Conservation (phyloP, 2,888 invertebrate species). For the Enoplolaimus lenunculus region DNA sequence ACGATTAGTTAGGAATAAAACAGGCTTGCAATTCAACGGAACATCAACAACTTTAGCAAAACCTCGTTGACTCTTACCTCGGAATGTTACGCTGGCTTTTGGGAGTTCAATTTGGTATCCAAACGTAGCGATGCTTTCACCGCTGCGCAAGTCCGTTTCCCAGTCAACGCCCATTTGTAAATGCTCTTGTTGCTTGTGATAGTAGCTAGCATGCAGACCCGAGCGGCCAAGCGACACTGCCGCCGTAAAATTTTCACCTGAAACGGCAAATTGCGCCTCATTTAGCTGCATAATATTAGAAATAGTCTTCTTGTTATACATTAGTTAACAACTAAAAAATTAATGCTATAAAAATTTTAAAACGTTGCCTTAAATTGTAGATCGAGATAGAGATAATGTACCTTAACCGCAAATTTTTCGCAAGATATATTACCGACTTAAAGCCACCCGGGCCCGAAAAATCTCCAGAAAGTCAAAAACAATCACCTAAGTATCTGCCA, state of each 20-base stretch:
- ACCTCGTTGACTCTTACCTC: slow-evolving; percentile 52
- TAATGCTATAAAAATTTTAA: too few species aligned
- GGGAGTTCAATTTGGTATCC: slow-evolving; percentile 86
- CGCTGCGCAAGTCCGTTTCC: slow-evolving; percentile 74
- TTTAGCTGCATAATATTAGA: slow-evolving; percentile 10
- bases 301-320: slow-evolving; percentile 16
- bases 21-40: not conserved
- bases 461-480: too few species aligned
- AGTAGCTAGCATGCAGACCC: slow-evolving; percentile 75
- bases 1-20: too few species aligned
- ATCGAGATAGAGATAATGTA: too few species aligned
- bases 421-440: too few species aligned
- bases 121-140: slow-evolving; percentile 75
- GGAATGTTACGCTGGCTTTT: slow-evolving; percentile 79
- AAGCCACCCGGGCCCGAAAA: too few species aligned
- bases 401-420: too few species aligned
- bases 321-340: too few species aligned
- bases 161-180: slow-evolving; percentile 76
- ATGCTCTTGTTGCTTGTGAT: slow-evolving; percentile 63
- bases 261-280: too few species aligned
- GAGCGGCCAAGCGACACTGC: slow-evolving; percentile 53
- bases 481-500: slow-evolving; percentile 57
- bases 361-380: too few species aligned
- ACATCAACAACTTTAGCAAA: not conserved
- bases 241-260: slow-evolving; percentile 47